Evolutionary conservation across 2,113 vertebrate species (phyloP).

Genomic region (Sprattus sprattus): DNA sequence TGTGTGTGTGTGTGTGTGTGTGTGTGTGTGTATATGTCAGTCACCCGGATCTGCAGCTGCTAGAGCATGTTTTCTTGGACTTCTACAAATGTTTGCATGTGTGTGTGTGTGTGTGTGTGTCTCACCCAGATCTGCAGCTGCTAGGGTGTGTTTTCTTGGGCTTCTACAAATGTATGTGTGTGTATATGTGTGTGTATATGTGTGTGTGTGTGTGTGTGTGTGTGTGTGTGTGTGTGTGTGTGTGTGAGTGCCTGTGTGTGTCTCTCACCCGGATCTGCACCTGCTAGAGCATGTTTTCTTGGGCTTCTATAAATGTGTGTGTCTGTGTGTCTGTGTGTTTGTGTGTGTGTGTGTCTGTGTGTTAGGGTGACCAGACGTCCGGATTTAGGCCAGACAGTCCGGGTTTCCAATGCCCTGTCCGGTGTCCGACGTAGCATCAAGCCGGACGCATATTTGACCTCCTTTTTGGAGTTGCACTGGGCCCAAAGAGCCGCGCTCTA

Average conservation of each 20-base stretch:
- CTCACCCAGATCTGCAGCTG: conserved; percentile 71
- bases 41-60: too few relatives aligned
- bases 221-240: not conserved
- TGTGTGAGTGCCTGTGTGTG: not conserved
- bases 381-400: too few relatives aligned
- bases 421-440: too few relatives aligned
- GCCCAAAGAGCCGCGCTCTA: too few relatives aligned
- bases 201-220: not conserved
- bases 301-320: conserved; percentile 73
- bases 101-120: not conserved
- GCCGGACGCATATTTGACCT: too few relatives aligned
- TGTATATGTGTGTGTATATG: not conserved
- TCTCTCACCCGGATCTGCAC: conserved; percentile 72
- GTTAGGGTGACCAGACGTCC: too few relatives aligned
- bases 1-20: not conserved
- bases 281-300: conserved; percentile 67
- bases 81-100: not conserved
- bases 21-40: not conserved
- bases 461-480: too few relatives aligned
- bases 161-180: too few relatives aligned
- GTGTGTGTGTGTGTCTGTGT: not conserved
- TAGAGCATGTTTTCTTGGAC: too few relatives aligned
- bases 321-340: not conserved
- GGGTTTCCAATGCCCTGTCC: too few relatives aligned
- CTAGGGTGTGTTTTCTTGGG: conserved; percentile 68